These are phyloP conservation scores for Drosophila multiciliata DNA, from an alignment of 2,888 invertebrate species.

Conservation along the genomic window DNA sequence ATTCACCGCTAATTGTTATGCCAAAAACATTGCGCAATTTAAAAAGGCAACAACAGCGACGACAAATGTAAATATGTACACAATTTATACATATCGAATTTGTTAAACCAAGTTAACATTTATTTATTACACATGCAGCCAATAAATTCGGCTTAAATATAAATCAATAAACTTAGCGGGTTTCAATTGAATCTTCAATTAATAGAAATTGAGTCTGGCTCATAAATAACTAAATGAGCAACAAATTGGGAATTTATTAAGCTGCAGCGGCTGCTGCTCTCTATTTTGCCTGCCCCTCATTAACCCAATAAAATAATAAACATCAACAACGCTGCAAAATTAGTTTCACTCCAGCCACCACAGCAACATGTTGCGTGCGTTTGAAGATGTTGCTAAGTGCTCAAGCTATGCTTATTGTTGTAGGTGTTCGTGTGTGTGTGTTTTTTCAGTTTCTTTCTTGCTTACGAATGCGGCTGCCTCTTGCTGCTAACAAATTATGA, in stretches of 20 bases:
- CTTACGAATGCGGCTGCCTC: constrained; percentile 42
- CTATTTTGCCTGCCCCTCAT: constrained; percentile 25
- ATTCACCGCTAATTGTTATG: constrained; percentile 68
- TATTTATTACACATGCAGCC: constrained; percentile 47
- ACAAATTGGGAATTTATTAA: constrained; percentile 64
- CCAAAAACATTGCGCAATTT: constrained; percentile 64
- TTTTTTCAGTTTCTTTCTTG: constrained; percentile 2
- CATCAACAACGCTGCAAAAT: constrained; percentile 22
- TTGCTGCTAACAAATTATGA: constrained; percentile 72
- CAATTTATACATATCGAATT: constrained; percentile 31
- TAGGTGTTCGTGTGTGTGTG: constrained; percentile 14
- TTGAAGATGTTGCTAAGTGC: constrained; percentile 39
- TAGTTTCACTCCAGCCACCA: constrained; percentile 27
- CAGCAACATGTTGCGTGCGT: constrained; percentile 57
- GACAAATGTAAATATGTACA: constrained; percentile 11
- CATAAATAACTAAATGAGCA: constrained; percentile 61
- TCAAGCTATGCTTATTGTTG: constrained; percentile 25
- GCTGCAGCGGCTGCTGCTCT: constrained; percentile 5
- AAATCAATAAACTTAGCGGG: constrained; percentile 58
- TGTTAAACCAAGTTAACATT: constrained; percentile 42
- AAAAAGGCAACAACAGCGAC: constrained; percentile 25
- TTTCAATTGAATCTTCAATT: constrained; percentile 68
- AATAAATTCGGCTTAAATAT: constrained; percentile 63
- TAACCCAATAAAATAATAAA: constrained; percentile 50
- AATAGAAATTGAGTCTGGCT: constrained; percentile 67